Percentiles rank a stretch among this genome's conserved stretches.
phyloP scores from a whole-genome alignment of 2,113 vertebrate species.

The Ameiurus melas region DNA sequence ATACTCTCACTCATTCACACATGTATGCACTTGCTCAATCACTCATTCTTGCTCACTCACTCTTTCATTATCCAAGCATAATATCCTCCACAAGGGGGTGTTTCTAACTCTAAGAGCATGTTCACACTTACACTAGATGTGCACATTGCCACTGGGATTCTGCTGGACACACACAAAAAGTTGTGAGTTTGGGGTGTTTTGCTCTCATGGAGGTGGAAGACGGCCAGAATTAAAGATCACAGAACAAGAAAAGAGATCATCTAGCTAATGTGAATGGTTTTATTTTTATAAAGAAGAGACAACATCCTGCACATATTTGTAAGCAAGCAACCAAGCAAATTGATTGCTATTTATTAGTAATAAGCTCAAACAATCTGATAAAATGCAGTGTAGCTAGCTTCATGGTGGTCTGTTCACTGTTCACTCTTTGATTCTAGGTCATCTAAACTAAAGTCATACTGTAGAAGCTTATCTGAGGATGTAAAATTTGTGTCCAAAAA shows the following conservation, averaged over 20 bases:
- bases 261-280: not conserved
- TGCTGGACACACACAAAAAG: not conserved
- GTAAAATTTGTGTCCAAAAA: constrained; percentile 14
- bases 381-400: not conserved
- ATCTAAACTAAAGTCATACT: constrained; percentile 1
- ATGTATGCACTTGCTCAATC: not conserved
- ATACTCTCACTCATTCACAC: not conserved
- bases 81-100: not conserved
- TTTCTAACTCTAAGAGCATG: not conserved
- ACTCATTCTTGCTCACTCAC: not conserved
- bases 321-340: not conserved
- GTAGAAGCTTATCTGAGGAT: constrained; percentile 1
- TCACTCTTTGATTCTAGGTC: not conserved
- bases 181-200: not conserved
- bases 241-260: not conserved
- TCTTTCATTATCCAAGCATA: not conserved
- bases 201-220: not conserved
- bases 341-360: not conserved
- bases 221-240: not conserved
- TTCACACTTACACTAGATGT: not conserved
- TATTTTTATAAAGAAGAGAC: not conserved
- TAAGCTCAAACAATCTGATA: not conserved
- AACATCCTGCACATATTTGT: not conserved
- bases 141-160: not conserved
- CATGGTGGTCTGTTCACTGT: constrained; percentile 8